Evolutionary conservation across 2,797 vertebrate species (phyloP).

Genomic region (Spondyliosoma cantharus): DNA sequence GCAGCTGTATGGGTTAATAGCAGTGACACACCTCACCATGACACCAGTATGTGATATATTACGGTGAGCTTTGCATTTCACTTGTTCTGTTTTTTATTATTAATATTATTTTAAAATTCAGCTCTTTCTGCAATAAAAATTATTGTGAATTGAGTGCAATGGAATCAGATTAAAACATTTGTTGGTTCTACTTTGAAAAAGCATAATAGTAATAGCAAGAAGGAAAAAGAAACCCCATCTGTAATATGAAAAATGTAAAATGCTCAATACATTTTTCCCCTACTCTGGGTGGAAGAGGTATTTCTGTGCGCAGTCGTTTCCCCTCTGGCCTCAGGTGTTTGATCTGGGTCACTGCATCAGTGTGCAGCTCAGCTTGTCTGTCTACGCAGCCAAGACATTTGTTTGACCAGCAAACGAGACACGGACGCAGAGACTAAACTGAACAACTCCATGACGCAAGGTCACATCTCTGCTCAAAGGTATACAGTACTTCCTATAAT

Average conservation of each 20-base stretch:
- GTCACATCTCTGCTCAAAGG: slow-evolving; percentile 38
- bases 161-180: not conserved
- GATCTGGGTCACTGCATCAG: slow-evolving; percentile 64
- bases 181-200: not conserved
- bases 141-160: not conserved
- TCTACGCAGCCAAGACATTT: slow-evolving; percentile 51
- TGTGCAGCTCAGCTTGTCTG: slow-evolving; percentile 42
- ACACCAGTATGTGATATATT: not conserved
- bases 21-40: not conserved
- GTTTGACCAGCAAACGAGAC: slow-evolving; percentile 63
- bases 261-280: not conserved
- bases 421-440: slow-evolving; percentile 29
- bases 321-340: slow-evolving; percentile 55
- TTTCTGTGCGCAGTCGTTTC: slow-evolving; percentile 18
- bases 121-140: not conserved
- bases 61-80: slow-evolving; percentile 15
- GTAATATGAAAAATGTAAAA: slow-evolving; percentile 17
- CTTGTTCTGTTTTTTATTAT: not conserved
- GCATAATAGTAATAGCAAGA: not conserved
- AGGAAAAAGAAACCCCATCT: not conserved
- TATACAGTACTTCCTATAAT: slow-evolving; percentile 23
- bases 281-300: slow-evolving; percentile 7
- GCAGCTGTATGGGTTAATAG: not conserved
- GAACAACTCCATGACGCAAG: slow-evolving; percentile 31
- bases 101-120: not conserved